A percentile compares a stretch with the other conserved stretches of the same genome.
Evolutionary conservation across 2,888 invertebrate genomes (phyloP).

Genomic region (Torymus auratus): DNA sequence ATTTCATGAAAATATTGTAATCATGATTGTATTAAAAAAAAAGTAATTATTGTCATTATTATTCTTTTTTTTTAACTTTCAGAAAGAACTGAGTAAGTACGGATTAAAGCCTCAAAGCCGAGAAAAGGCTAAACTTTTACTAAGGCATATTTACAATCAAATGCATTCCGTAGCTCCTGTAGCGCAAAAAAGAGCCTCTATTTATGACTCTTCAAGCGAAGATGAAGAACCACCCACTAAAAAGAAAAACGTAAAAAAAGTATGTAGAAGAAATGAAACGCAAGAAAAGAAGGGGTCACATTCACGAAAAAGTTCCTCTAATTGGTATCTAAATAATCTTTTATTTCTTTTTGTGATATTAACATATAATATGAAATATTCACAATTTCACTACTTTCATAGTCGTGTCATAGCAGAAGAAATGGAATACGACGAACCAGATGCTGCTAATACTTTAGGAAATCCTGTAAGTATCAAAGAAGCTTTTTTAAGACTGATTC

Average conservation of each 20-base stretch:
- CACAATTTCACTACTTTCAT: not conserved
- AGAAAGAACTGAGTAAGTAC: constrained; percentile 78
- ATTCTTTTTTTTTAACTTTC: constrained; percentile 59
- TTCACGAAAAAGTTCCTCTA: not conserved
- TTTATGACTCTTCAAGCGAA: constrained; percentile 35
- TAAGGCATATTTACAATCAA: constrained; percentile 79
- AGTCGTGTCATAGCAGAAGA: constrained; percentile 60
- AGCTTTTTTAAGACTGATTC: constrained; percentile 67
- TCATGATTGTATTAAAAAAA: not conserved
- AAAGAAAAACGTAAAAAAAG: constrained; percentile 46
- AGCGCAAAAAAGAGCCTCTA: constrained; percentile 39
- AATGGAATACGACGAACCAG: constrained; percentile 63
- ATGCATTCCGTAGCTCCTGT: constrained; percentile 13
- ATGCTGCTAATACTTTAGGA: constrained; percentile 38
- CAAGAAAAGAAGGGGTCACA: not conserved
- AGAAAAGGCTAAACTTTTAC: constrained; percentile 78
- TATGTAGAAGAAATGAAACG: constrained; percentile 8
- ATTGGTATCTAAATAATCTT: constrained; percentile 31
- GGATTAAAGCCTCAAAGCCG: constrained; percentile 79
- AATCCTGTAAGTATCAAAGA: constrained; percentile 62
- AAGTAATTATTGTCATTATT: constrained; percentile 1
- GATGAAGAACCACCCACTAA: constrained; percentile 61
- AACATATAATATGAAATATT: not conserved
- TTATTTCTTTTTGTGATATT: not conserved
- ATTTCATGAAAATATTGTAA: constrained; percentile 53